A percentile compares a stretch with the other conserved stretches of the same genome.
Evolutionary conservation across 1,140 invertebrate genomes (phyloP).

Genomic region (Archivesica marissinica): DNA sequence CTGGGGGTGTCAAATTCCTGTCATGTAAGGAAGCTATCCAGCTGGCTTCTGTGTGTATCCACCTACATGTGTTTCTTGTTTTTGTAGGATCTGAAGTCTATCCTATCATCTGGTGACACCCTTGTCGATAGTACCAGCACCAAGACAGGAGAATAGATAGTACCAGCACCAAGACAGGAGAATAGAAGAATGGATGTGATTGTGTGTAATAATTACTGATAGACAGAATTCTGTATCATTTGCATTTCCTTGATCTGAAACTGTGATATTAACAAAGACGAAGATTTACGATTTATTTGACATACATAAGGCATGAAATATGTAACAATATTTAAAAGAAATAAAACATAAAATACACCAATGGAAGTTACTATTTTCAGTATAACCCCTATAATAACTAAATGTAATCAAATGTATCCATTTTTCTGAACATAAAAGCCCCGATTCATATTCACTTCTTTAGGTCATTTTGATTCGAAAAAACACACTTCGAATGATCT

Average conservation of each 20-base stretch:
- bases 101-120: slow-evolving; percentile 31
- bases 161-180: not conserved
- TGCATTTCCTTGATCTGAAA: no score
- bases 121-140: slow-evolving; percentile 33
- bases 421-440: no score
- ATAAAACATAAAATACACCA: not conserved
- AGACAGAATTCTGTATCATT: no score
- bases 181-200: not conserved
- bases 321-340: slow-evolving; percentile 20
- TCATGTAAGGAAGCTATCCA: no score
- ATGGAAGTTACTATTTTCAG: no score
- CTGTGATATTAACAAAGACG: not conserved
- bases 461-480: no score
- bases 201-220: not conserved
- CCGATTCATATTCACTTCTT: no score
- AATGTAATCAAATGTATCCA: no score
- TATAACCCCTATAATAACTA: no score
- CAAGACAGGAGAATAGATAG: slow-evolving; percentile 50
- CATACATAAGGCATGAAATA: slow-evolving; percentile 29
- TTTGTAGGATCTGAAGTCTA: slow-evolving; percentile 55
- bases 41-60: no score
- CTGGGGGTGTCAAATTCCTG: no score
- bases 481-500: no score
- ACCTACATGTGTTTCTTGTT: not conserved
- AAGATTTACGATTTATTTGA: slow-evolving; percentile 19